A percentile compares a stretch with the other conserved stretches of the same genome.
Conservation (phyloP, 2,888 invertebrate species). For the Erannis defoliaria region DNA sequence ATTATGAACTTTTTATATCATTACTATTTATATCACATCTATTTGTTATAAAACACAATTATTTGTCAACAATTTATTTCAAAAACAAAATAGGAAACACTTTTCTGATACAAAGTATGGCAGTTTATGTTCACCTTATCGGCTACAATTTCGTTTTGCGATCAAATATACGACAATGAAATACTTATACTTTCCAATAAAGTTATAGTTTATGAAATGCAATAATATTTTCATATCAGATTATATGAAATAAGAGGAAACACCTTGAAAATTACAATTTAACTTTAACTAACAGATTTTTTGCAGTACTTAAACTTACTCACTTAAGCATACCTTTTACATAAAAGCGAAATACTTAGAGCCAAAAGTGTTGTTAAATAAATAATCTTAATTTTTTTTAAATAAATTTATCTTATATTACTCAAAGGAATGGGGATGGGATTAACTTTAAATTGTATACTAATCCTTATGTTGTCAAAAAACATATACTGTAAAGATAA, state of each 20-base stretch:
- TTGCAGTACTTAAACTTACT: too few relatives aligned
- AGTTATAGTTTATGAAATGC: constrained; percentile 20
- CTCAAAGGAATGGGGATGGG: not conserved
- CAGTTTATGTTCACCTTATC: constrained; percentile 36
- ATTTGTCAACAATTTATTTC: not conserved
- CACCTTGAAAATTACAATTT: constrained; percentile 8
- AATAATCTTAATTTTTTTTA: too few relatives aligned
- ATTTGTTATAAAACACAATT: not conserved
- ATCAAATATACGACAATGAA: constrained; percentile 32
- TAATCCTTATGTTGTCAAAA: not conserved
- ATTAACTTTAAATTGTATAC: not conserved
- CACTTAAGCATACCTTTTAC: too few relatives aligned
- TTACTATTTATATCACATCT: too few relatives aligned
- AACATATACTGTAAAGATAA: not conserved
- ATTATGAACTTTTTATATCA: too few relatives aligned
- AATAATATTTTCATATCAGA: constrained; percentile 9
- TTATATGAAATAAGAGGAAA: constrained; percentile 6
- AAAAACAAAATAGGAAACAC: not conserved
- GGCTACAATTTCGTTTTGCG: constrained; percentile 36
- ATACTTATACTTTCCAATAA: constrained; percentile 16
- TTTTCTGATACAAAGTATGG: constrained; percentile 23
- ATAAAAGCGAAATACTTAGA: too few relatives aligned
- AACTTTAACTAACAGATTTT: not conserved
- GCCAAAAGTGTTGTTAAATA: too few relatives aligned
- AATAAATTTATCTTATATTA: not conserved